phyloP scores from a whole-genome alignment of 2,888 invertebrate species.

The Zaprionus obscuricornis region DNA sequence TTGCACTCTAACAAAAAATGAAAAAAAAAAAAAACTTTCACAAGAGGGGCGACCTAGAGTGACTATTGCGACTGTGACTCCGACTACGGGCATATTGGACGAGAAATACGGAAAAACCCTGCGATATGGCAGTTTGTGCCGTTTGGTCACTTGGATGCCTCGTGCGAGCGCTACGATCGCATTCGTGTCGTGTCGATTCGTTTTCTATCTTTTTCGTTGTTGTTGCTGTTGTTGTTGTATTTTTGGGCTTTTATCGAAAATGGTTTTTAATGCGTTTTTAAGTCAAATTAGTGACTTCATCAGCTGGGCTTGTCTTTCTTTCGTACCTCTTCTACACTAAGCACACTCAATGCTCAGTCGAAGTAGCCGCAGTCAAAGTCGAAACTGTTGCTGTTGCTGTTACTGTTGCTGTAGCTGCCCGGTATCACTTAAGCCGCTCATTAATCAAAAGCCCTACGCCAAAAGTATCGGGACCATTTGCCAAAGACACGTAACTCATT shows the following conservation, averaged over 20 bases:
- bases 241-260: slow-evolving; percentile 65
- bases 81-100: slow-evolving; percentile 39
- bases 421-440: slow-evolving; percentile 72
- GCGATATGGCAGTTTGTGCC: slow-evolving; percentile 29
- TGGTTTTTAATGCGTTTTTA: slow-evolving; percentile 76
- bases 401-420: slow-evolving; percentile 33
- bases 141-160: slow-evolving; percentile 25
- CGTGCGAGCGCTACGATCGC: slow-evolving; percentile 26
- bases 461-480: slow-evolving; percentile 56
- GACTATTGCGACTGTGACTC: slow-evolving; percentile 15
- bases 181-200: slow-evolving; percentile 1
- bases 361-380: too few species aligned
- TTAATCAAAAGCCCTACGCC: slow-evolving; percentile 64
- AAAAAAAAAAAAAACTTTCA: slow-evolving; percentile 61
- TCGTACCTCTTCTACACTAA: too few species aligned
- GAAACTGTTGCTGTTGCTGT: not conserved
- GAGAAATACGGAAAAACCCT: slow-evolving; percentile 70
- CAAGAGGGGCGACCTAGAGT: slow-evolving; percentile 34
- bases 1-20: too few species aligned
- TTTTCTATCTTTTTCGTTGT: slow-evolving; percentile 5
- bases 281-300: slow-evolving; percentile 77
- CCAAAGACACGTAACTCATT: slow-evolving; percentile 42
- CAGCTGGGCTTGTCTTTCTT: slow-evolving; percentile 56
- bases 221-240: slow-evolving; percentile 5
- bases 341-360: slow-evolving; percentile 42